phyloP scores from a whole-genome alignment of 1,140 invertebrate genomes.

The Brachionus asplanchnoidis region DNA sequence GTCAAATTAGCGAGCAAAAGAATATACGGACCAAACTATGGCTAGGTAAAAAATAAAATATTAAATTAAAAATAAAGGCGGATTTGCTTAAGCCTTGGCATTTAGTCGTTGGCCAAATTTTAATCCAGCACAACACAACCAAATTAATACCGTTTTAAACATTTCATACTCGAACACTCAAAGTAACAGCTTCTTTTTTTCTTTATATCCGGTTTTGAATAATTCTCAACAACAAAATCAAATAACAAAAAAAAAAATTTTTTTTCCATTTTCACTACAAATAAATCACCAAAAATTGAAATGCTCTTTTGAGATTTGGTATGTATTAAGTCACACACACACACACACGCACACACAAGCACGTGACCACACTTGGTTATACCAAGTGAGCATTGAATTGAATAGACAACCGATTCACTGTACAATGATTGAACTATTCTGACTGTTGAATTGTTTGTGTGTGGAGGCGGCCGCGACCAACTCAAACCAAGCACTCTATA shows the following conservation, averaged over 20 bases:
- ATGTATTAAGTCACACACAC: not conserved
- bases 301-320: slow-evolving; percentile 15
- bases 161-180: slow-evolving; percentile 21
- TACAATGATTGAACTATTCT: slow-evolving; percentile 24
- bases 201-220: slow-evolving; percentile 18
- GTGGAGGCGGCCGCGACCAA: not conserved
- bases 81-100: not conserved
- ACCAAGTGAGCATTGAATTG: not conserved
- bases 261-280: not conserved
- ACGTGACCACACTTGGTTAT: not conserved
- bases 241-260: not conserved
- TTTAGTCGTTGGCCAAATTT: not conserved
- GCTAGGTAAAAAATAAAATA: not conserved
- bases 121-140: not conserved
- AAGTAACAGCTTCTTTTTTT: not conserved
- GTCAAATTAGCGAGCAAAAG: not conserved
- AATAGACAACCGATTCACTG: not conserved
- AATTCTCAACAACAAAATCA: not conserved
- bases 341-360: too few species aligned
- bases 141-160: slow-evolving; percentile 34
- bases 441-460: not conserved
- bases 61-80: not conserved
- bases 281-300: not conserved
- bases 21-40: slow-evolving; percentile 1
- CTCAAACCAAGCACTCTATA: slow-evolving; percentile 5